phyloP scores from a whole-genome alignment of 1,140 invertebrate genomes.

The Cyrtorhinus lividipennis region DNA sequence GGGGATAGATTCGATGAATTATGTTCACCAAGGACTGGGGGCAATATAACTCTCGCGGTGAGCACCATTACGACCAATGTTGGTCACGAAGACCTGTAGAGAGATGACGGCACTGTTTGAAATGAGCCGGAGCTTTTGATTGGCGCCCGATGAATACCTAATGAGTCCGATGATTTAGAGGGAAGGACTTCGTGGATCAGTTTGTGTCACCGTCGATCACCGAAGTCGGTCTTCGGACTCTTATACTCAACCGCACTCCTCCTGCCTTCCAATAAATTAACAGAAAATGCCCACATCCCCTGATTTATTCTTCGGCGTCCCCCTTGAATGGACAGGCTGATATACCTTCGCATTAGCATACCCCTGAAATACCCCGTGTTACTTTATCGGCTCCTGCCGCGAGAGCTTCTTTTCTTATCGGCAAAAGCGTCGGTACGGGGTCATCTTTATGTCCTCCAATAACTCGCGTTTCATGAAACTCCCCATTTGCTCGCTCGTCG shows the following conservation, averaged over 20 bases:
- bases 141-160: neutral
- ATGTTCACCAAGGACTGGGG: no score
- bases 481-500: neutral
- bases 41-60: neutral
- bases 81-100: neutral
- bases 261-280: neutral
- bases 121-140: neutral
- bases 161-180: neutral
- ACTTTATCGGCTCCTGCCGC: neutral
- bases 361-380: neutral
- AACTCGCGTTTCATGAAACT: neutral
- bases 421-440: neutral
- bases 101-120: neutral
- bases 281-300: neutral
- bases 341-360: neutral
- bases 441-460: neutral
- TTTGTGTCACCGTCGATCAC: neutral
- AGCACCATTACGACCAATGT: neutral
- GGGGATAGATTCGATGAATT: no score
- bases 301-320: neutral
- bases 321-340: neutral
- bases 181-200: neutral
- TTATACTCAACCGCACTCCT: neutral
- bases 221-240: neutral
- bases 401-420: neutral